Base-by-base conservation (phyloP, 1,140 invertebrate genomes). In the Phocides pigmalion region DNA sequence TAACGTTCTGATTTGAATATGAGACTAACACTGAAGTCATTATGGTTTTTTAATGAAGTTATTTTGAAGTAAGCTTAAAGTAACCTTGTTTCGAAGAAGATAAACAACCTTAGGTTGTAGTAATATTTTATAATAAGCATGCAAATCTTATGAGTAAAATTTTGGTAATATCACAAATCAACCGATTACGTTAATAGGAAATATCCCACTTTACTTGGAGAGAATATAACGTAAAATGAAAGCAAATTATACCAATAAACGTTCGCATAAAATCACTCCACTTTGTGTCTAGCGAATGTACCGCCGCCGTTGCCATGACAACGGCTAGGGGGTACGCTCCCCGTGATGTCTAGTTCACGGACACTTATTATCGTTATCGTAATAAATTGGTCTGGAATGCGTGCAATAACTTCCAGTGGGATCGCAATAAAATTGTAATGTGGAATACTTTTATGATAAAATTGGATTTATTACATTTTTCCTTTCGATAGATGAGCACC, bases 331-430 rank as follows among this genome's bases (percentile, higher is more conserved):
- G 81, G 76, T 74, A 73, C 70, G 66, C 73, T 56, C 61, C 66
- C 71, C 75, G 75, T 80, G 49, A 37, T 51, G 80, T 79, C 84
- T 89, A 82, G 79, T 87, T 79, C 81, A 82, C 76, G 81, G 84
- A 87, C 81, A 85, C 84, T 90, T 89, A 85, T 87, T 83, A 87
- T 87, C 79, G 82, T 87, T 89, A 87, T 83, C 77, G 72, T 80
- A 86, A 88, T 87, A 89, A 90, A 88, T 87, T 85, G 83, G 82
- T 82, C 79, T 87, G 82, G 75, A 82, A 83, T 85, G 74, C 81
- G 66, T 72, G 74, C 81, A 80, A 82, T 84, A 86, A 82, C 76
- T 79, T 75, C 70, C 61, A 72, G 71, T 70, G 70, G 72, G 73
- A 79, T 79, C 74, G 80, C 74, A 84, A 86, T 83, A 84, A 82